Evolutionary conservation across 2,888 invertebrate species (phyloP).

Genomic region (Bembecia ichneumoniformis): DNA sequence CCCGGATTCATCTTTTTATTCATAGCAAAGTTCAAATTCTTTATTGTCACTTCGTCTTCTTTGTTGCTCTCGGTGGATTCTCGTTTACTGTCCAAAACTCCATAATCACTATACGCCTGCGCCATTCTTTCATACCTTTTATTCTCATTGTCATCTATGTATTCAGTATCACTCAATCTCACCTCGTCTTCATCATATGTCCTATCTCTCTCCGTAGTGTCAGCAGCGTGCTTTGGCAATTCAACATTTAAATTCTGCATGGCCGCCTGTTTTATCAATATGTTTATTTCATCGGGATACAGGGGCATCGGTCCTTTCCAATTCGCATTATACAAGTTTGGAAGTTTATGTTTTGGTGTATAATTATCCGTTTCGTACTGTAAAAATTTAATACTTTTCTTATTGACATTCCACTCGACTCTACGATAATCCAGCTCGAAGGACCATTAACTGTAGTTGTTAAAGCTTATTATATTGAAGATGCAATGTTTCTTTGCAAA

Average conservation of each 20-base stretch:
- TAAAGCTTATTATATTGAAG: no score
- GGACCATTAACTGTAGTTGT: no score
- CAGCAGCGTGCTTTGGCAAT: slow-evolving; percentile 2
- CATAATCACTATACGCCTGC: slow-evolving; percentile 62
- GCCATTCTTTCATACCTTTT: slow-evolving; percentile 40
- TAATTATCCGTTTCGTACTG: no score
- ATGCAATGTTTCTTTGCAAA: no score
- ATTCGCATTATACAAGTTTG: slow-evolving; percentile 29
- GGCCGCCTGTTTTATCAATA: slow-evolving; percentile 30
- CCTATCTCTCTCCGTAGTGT: slow-evolving; percentile 13
- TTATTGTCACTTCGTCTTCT: background rate
- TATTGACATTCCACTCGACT: no score
- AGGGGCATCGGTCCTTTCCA: slow-evolving; percentile 53
- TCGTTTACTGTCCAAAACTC: slow-evolving; percentile 42
- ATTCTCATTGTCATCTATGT: slow-evolving; percentile 40
- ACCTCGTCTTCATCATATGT: slow-evolving; percentile 17
- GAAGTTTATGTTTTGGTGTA: background rate
- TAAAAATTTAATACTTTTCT: no score
- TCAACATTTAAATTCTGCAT: slow-evolving; percentile 18
- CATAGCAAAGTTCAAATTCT: background rate
- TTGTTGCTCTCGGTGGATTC: slow-evolving; percentile 14
- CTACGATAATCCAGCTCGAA: no score
- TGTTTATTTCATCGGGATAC: slow-evolving; percentile 44
- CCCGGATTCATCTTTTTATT: no score
- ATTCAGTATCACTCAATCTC: slow-evolving; percentile 33